Evolutionary conservation across 2,888 invertebrate species (phyloP).

Genomic region (Thysanoteuthis rhombus): DNA sequence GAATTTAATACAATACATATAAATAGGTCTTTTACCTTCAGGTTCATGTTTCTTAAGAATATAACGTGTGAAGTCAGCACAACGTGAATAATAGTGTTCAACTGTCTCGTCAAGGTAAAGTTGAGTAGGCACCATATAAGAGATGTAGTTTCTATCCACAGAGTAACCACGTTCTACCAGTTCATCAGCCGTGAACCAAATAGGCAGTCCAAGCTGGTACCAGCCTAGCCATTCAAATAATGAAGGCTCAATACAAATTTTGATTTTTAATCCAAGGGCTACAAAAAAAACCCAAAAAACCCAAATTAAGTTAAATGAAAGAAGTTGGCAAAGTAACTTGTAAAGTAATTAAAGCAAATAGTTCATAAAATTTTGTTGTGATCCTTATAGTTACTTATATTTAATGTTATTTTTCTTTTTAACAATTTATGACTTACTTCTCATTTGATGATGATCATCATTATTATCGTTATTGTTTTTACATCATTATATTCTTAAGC

Average conservation of each 20-base stretch:
- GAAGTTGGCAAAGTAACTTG: background rate
- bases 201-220: constrained; percentile 73
- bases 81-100: constrained; percentile 77
- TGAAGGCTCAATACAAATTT: constrained; percentile 80
- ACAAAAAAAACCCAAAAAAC: background rate
- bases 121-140: constrained; percentile 68
- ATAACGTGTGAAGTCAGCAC: constrained; percentile 73
- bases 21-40: constrained; percentile 55
- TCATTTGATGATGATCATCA: no score
- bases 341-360: background rate
- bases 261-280: constrained; percentile 40
- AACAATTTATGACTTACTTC: no score
- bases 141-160: constrained; percentile 78
- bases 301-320: background rate
- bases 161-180: constrained; percentile 79
- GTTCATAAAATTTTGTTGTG: background rate
- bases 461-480: no score
- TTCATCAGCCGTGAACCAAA: constrained; percentile 72
- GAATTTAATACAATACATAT: background rate
- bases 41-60: constrained; percentile 72
- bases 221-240: constrained; percentile 93
- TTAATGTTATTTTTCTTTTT: no score
- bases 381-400: background rate
- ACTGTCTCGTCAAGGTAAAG: constrained; percentile 73
- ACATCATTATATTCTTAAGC: no score